phyloP scores from a whole-genome alignment of 2,888 invertebrate genomes.

The Phengaris arion region DNA sequence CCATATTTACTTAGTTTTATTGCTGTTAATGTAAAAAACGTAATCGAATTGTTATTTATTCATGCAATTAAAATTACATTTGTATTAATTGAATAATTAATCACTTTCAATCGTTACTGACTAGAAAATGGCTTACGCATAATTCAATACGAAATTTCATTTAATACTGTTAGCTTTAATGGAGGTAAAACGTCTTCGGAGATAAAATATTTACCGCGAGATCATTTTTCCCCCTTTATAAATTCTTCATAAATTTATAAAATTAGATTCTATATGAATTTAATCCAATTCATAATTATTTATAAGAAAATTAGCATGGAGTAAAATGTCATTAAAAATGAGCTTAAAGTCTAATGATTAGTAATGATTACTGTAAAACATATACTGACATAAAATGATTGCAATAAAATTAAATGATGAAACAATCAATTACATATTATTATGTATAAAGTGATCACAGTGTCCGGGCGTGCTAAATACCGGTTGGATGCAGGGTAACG shows the following conservation, averaged over 20 bases:
- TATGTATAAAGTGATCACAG: slow-evolving; percentile 75
- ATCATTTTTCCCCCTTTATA: not conserved
- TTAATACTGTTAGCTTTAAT: slow-evolving; percentile 4
- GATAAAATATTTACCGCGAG: not conserved
- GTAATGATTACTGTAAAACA: no score
- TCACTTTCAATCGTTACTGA: slow-evolving; percentile 22
- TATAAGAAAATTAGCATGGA: not conserved
- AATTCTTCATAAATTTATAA: not conserved
- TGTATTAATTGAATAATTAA: slow-evolving; percentile 28
- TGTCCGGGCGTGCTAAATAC: slow-evolving; percentile 76
- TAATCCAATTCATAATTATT: not conserved
- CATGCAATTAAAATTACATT: slow-evolving; percentile 26
- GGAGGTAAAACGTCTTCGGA: slow-evolving; percentile 14
- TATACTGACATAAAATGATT: not conserved
- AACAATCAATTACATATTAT: slow-evolving; percentile 39
- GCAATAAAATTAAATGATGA: not conserved
- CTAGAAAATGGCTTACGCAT: slow-evolving; percentile 21
- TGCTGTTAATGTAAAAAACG: slow-evolving; percentile 19
- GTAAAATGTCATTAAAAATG: not conserved
- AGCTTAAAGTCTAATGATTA: no score
- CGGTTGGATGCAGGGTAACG: slow-evolving; percentile 71
- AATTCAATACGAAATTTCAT: slow-evolving; percentile 14
- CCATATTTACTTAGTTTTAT: slow-evolving; percentile 27
- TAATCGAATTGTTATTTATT: slow-evolving; percentile 24
- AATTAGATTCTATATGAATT: not conserved